phyloP scores from a whole-genome alignment of 1,140 invertebrate genomes.

The Muscidifurax raptorellus region DNA sequence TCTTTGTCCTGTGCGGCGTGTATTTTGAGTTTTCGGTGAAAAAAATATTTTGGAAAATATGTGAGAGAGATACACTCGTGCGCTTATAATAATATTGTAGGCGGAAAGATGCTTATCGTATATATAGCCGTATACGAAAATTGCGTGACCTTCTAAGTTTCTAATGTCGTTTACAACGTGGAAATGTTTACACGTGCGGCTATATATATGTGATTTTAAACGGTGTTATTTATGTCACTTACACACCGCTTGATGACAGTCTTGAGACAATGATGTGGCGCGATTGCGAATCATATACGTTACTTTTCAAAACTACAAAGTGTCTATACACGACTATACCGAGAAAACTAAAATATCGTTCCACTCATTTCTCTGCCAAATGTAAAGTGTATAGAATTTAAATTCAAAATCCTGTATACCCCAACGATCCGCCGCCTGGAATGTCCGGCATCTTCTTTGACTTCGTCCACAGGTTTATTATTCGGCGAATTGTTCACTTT shows the following conservation, averaged over 20 bases:
- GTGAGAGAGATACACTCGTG: neutral
- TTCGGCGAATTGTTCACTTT: neutral
- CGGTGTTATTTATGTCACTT: no score
- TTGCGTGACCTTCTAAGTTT: neutral
- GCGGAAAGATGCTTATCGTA: no score
- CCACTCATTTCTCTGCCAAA: no score
- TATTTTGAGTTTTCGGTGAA: no score
- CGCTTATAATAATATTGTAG: neutral
- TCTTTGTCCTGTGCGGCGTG: neutral
- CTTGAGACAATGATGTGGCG: neutral
- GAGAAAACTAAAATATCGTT: no score
- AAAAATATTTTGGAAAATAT: no score
- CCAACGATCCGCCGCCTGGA: slow-evolving; percentile 26
- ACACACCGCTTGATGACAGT: no score
- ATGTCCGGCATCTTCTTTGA: neutral
- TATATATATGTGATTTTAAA: neutral
- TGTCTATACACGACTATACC: no score
- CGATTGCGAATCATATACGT: no score
- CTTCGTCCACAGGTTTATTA: neutral
- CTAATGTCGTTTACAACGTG: neutral
- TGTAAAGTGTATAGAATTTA: neutral
- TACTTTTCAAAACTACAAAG: neutral
- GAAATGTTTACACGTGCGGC: neutral
- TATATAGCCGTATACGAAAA: neutral
- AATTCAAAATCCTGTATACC: slow-evolving; percentile 4